A percentile compares a stretch with the other conserved stretches of the same genome.
Evolutionary conservation across 2,888 invertebrate species (phyloP).

Genomic region (Dryobota labecula): DNA sequence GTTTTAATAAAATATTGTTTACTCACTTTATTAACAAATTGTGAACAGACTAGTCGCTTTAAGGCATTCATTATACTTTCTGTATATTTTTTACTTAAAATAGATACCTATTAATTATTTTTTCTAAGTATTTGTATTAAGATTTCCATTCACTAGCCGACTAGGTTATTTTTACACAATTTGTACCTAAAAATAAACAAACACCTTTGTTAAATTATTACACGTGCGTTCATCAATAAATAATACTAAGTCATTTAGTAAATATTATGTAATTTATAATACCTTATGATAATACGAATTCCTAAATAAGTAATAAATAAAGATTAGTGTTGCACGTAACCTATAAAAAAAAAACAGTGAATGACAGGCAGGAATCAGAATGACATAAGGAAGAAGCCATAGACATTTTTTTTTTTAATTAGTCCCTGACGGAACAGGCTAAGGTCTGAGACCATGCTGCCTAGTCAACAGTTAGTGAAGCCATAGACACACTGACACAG

Average conservation of each 20-base stretch:
- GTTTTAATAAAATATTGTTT: conserved; percentile 37
- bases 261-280: neutral
- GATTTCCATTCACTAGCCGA: conserved; percentile 4
- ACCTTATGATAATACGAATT: neutral
- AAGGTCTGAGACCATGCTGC: too few relatives aligned
- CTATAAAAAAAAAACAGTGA: neutral
- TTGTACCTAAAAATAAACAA: conserved; percentile 32
- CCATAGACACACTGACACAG: too few relatives aligned
- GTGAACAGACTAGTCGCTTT: conserved; percentile 30
- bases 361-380: neutral
- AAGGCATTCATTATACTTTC: conserved; percentile 38
- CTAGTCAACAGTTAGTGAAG: too few relatives aligned
- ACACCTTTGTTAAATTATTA: neutral
- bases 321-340: neutral
- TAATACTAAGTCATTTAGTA: neutral
- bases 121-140: too few relatives aligned
- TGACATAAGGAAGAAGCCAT: too few relatives aligned
- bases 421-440: too few relatives aligned
- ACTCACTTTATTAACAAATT: conserved; percentile 28
- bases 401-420: too few relatives aligned
- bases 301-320: neutral
- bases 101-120: neutral
- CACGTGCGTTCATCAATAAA: neutral
- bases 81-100: neutral
- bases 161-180: conserved; percentile 27